Conservation (phyloP, 1,140 invertebrate genomes). For the Pygmarrhopalites habei region DNA sequence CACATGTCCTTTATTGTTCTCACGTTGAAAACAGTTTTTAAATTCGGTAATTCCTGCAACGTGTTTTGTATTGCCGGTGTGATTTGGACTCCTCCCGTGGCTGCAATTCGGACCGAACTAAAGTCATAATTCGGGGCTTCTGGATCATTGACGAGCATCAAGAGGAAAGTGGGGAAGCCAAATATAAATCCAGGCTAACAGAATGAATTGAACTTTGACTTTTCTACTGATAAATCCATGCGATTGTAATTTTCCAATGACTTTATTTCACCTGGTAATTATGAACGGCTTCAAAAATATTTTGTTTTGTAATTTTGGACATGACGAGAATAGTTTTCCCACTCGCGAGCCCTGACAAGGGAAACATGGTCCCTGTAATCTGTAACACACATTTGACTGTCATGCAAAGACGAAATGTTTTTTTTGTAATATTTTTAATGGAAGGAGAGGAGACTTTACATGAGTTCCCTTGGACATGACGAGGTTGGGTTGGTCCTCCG, state of each 20-base stretch:
- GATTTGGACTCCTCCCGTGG: constrained; percentile 24
- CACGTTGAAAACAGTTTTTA: constrained; percentile 31
- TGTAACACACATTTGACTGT: no score
- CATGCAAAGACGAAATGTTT: no score
- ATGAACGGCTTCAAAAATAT: constrained; percentile 27
- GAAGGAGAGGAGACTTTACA: constrained; percentile 15
- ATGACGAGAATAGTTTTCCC: constrained; percentile 22
- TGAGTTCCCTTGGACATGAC: constrained; percentile 32
- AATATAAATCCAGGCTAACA: constrained; percentile 14
- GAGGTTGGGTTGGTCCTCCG: constrained; percentile 30
- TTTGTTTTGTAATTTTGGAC: constrained; percentile 21
- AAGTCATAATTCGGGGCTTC: constrained; percentile 33
- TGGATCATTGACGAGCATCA: constrained; percentile 13
- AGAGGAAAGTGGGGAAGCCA: constrained; percentile 19
- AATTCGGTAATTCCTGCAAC: constrained; percentile 18
- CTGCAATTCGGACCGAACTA: constrained; percentile 19
- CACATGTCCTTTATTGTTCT: no score
- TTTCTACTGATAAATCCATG: no score
- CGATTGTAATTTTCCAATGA: no score
- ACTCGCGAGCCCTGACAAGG: constrained; percentile 2
- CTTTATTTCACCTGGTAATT: constrained; percentile 23
- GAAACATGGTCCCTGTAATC: no score
- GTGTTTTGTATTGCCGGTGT: constrained; percentile 28
- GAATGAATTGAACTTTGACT: no score
- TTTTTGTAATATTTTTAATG: no score